Evolutionary conservation across 2,797 vertebrate genomes (phyloP).

Genomic region (Rhinella marina): DNA sequence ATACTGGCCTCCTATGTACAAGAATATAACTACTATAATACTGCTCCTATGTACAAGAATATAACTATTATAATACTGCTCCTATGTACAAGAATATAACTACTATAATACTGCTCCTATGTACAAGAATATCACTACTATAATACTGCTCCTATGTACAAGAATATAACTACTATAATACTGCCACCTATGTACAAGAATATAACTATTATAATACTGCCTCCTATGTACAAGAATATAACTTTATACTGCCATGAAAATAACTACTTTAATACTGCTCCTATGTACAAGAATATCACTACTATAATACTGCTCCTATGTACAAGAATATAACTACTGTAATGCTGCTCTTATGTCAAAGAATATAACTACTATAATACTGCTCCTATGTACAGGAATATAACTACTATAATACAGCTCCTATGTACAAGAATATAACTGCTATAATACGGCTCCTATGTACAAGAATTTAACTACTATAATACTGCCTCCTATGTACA

Average conservation of each 20-base stretch:
- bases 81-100: too few relatives aligned
- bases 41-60: neutral
- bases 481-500: neutral
- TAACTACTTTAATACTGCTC: constrained; percentile 1
- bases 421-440: neutral
- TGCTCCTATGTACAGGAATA: neutral
- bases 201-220: neutral
- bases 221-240: neutral
- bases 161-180: too few relatives aligned
- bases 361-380: constrained; percentile 10
- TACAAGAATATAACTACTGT: neutral
- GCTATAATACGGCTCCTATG: neutral
- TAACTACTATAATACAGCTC: neutral
- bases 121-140: too few relatives aligned
- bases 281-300: constrained; percentile 10
- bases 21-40: constrained; percentile 16
- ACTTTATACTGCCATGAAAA: too few relatives aligned
- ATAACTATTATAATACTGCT: constrained; percentile 15
- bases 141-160: too few relatives aligned
- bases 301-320: neutral
- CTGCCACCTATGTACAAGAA: too few relatives aligned
- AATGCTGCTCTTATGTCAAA: neutral
- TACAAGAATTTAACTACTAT: constrained; percentile 7
- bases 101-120: too few relatives aligned
- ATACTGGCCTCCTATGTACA: neutral